phyloP scores from a whole-genome alignment of 2,888 invertebrate species.

The Philonicus albiceps region DNA sequence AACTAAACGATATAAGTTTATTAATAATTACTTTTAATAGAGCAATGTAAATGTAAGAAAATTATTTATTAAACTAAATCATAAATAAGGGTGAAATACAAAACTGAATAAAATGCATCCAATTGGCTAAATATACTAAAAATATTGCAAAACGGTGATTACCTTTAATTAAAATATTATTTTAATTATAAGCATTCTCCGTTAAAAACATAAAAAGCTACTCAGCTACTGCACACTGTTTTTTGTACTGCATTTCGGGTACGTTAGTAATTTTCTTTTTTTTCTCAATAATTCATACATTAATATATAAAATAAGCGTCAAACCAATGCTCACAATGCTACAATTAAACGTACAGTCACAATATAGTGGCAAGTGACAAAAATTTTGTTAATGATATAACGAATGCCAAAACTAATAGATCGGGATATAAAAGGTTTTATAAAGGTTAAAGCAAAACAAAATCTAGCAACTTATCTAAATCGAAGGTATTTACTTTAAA shows the following conservation, averaged over 20 bases:
- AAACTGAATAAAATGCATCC: constrained; percentile 1
- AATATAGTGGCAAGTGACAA: not conserved
- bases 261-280: not conserved
- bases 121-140: not conserved
- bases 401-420: not conserved
- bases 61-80: not conserved
- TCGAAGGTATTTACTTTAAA: not conserved
- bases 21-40: too few species aligned
- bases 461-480: not conserved
- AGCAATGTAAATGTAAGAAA: not conserved
- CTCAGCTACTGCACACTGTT: not conserved
- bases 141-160: not conserved
- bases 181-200: not conserved
- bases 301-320: not conserved
- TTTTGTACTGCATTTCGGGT: not conserved
- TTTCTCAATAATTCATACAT: not conserved
- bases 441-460: not conserved
- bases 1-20: too few species aligned
- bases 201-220: not conserved
- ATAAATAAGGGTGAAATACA: not conserved
- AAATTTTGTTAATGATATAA: not conserved
- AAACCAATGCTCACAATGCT: not conserved
- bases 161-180: not conserved
- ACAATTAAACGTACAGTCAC: not conserved
- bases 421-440: not conserved